phyloP scores from a whole-genome alignment of 2,113 vertebrate species.

The Chunga burmeisteri region DNA sequence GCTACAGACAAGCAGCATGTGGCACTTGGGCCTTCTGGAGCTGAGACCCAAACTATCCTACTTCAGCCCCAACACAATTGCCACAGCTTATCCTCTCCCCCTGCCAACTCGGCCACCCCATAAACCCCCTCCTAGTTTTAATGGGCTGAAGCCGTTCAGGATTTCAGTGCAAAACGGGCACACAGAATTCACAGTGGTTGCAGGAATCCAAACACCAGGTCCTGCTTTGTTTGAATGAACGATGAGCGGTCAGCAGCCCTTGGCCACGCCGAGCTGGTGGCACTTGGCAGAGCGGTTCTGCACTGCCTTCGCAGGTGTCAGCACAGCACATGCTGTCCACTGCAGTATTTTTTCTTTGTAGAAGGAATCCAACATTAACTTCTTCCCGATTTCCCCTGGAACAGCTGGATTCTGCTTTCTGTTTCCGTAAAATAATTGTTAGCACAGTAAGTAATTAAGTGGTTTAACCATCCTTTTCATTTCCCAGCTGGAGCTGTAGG shows the following conservation, averaged over 20 bases:
- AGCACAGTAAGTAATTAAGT: constrained; percentile 19
- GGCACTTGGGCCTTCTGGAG: background rate
- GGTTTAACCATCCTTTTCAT: background rate
- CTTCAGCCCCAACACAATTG: background rate
- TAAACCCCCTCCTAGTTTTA: background rate
- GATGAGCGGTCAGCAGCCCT: background rate
- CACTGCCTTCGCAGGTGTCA: background rate
- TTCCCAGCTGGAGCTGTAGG: background rate
- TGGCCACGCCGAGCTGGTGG: background rate
- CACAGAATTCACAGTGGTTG: background rate
- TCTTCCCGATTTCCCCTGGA: background rate
- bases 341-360: background rate
- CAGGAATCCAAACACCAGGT: background rate
- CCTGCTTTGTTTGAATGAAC: background rate
- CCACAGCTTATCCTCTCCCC: background rate
- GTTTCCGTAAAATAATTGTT: background rate
- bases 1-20: background rate
- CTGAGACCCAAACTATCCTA: background rate
- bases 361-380: background rate
- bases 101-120: fast-evolving
- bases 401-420: background rate
- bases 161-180: background rate
- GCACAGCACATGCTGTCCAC: background rate
- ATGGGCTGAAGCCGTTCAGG: background rate
- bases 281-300: background rate